Percentiles rank a stretch among this genome's conserved stretches.
Conservation (phyloP, 2,888 invertebrate species). For the Phyto melanocephala region DNA sequence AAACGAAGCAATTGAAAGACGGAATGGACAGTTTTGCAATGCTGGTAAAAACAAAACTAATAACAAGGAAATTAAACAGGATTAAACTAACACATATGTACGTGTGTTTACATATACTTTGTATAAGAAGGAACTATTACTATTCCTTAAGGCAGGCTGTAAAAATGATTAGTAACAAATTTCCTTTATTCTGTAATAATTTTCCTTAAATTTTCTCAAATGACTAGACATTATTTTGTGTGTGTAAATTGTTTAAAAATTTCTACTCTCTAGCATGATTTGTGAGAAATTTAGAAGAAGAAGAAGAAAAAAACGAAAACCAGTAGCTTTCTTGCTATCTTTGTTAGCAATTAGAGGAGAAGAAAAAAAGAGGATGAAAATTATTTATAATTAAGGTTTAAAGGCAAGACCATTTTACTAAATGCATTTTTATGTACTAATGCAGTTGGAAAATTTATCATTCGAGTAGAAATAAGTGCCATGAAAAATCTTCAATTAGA, state of each 20-base stretch:
- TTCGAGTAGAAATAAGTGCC: slow-evolving; percentile 6
- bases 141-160: neutral
- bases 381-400: slow-evolving; percentile 60
- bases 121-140: neutral
- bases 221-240: slow-evolving; percentile 53
- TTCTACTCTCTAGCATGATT: slow-evolving; percentile 31
- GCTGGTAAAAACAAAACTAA: slow-evolving; percentile 41
- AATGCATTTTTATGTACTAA: slow-evolving; percentile 59
- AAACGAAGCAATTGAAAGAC: neutral
- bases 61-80: slow-evolving; percentile 49
- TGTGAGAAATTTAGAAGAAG: slow-evolving; percentile 28
- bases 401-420: slow-evolving; percentile 32
- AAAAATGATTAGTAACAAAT: neutral
- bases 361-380: slow-evolving; percentile 26
- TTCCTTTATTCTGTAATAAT: slow-evolving; percentile 7
- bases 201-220: slow-evolving; percentile 47
- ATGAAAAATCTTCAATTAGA: slow-evolving; percentile 36
- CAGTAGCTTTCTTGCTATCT: slow-evolving; percentile 46
- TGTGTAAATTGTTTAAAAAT: slow-evolving; percentile 21
- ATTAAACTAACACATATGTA: slow-evolving; percentile 30
- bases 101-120: too few species aligned
- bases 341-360: slow-evolving; percentile 46
- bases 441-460: slow-evolving; percentile 60
- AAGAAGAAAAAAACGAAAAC: slow-evolving; percentile 36
- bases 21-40: slow-evolving; percentile 41